These are phyloP conservation scores for Phania funesta DNA, from an alignment of 2,888 invertebrate genomes.

Conservation along the genomic window DNA sequence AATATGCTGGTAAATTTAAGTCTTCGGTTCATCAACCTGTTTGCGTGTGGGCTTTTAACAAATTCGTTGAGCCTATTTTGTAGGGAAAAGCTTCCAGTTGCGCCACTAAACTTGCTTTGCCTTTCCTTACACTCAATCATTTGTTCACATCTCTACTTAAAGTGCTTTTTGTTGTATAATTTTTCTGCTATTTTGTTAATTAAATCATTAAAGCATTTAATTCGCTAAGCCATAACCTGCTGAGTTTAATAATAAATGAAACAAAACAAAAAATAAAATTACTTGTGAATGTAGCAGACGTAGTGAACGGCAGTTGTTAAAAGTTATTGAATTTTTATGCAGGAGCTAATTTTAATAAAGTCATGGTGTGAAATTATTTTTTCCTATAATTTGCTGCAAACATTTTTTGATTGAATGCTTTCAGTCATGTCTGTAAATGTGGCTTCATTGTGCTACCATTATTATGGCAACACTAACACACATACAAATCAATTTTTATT, in stretches of 20 bases:
- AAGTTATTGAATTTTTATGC: conserved; percentile 52
- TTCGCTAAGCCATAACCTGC: conserved; percentile 67
- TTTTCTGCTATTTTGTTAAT: conserved; percentile 55
- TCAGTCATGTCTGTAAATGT: neutral
- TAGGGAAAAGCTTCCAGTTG: conserved; percentile 69
- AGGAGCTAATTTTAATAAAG: conserved; percentile 65
- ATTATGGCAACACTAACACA: neutral
- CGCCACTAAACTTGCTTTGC: conserved; percentile 68
- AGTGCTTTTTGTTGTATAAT: conserved; percentile 44
- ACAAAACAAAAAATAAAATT: conserved; percentile 14
- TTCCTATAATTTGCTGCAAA: conserved; percentile 8
- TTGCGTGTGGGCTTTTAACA: conserved; percentile 72
- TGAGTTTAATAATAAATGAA: conserved; percentile 57
- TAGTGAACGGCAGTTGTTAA: conserved; percentile 45
- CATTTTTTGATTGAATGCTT: conserved; percentile 36
- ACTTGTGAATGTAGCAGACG: neutral
- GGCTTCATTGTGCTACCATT: neutral
- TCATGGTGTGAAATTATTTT: conserved; percentile 48
- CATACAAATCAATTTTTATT: too few species aligned
- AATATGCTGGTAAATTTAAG: conserved; percentile 1
- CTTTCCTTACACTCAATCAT: conserved; percentile 27
- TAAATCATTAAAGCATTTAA: conserved; percentile 67
- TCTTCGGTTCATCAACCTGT: too few species aligned
- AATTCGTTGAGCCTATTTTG: conserved; percentile 64
- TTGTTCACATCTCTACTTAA: conserved; percentile 61